Evolutionary conservation across 1,140 invertebrate genomes (phyloP).

Genomic region (Ptiloglossa arizonensis): DNA sequence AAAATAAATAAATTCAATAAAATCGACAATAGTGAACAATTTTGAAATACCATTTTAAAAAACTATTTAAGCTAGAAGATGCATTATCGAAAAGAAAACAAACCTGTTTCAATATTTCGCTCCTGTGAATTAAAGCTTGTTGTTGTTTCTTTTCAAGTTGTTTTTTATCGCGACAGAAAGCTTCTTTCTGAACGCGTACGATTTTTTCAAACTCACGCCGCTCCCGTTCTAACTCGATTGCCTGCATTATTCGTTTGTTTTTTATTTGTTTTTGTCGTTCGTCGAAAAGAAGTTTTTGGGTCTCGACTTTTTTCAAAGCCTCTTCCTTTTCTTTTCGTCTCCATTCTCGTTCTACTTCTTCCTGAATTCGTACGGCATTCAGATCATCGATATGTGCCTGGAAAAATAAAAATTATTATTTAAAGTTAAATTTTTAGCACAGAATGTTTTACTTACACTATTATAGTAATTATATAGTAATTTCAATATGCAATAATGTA

Average conservation of each 20-base stretch:
- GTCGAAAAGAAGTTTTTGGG: conserved; percentile 78
- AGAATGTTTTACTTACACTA: background rate
- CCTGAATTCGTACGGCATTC: conserved; percentile 81
- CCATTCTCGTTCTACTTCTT: conserved; percentile 83
- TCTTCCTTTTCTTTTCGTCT: conserved; percentile 82
- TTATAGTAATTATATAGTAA: no score
- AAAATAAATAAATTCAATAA: no score
- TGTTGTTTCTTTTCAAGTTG: conserved; percentile 75
- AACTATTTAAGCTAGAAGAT: no score
- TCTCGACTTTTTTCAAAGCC: conserved; percentile 78
- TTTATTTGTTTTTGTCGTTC: conserved; percentile 81
- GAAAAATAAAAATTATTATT: conserved; percentile 16
- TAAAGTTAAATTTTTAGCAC: no score
- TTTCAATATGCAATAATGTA: no score
- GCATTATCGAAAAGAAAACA: background rate
- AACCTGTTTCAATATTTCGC: conserved; percentile 78
- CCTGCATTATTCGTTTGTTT: conserved; percentile 81
- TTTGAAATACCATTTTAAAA: no score
- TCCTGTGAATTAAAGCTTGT: conserved; percentile 67
- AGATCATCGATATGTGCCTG: conserved; percentile 82
- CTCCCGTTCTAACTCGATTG: conserved; percentile 84
- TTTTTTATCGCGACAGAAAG: conserved; percentile 75
- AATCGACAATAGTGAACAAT: no score
- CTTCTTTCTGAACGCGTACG: conserved; percentile 77
- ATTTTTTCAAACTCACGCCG: conserved; percentile 84